Evolutionary conservation across 2,888 invertebrate genomes (phyloP).

Genomic region (Troglohyphantes excavatus): DNA sequence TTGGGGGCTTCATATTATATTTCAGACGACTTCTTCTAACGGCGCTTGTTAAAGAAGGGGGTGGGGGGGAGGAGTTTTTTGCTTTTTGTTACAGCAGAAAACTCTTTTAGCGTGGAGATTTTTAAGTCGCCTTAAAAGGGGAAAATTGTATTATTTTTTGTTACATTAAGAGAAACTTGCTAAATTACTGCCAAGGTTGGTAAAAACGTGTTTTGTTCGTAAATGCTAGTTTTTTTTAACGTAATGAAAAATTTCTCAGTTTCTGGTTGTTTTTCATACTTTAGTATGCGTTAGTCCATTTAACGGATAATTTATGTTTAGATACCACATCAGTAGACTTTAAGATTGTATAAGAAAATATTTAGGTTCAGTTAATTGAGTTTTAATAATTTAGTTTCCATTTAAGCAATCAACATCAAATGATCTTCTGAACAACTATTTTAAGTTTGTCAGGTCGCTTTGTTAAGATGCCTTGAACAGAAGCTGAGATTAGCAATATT

Average conservation of each 20-base stretch:
- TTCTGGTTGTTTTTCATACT: too few relatives aligned
- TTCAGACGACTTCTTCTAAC: conserved; percentile 26
- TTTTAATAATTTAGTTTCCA: too few relatives aligned
- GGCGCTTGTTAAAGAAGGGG: conserved; percentile 13
- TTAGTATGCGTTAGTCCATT: too few relatives aligned
- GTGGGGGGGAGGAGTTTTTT: conserved; percentile 19
- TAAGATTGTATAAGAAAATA: too few relatives aligned
- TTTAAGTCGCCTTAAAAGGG: not conserved
- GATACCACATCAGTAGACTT: too few relatives aligned
- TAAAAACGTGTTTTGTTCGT: conserved; percentile 5
- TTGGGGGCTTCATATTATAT: conserved; percentile 37
- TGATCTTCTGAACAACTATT: too few relatives aligned
- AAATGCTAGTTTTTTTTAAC: conserved; percentile 29
- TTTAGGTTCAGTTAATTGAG: too few relatives aligned
- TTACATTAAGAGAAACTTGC: not conserved
- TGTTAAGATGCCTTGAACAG: too few relatives aligned
- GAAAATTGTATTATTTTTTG: conserved; percentile 7
- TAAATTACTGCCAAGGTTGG: conserved; percentile 13
- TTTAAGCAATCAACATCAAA: too few relatives aligned
- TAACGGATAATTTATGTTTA: too few relatives aligned
- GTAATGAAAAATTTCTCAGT: conserved; percentile 3
- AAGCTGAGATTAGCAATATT: too few relatives aligned
- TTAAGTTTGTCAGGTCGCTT: too few relatives aligned
- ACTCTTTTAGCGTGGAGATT: conserved; percentile 32
- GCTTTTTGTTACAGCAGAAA: conserved; percentile 7